Percentiles rank a stretch among this genome's conserved stretches.
Conservation (phyloP, 2,888 invertebrate genomes). For the Meiosimyza platycephala region DNA sequence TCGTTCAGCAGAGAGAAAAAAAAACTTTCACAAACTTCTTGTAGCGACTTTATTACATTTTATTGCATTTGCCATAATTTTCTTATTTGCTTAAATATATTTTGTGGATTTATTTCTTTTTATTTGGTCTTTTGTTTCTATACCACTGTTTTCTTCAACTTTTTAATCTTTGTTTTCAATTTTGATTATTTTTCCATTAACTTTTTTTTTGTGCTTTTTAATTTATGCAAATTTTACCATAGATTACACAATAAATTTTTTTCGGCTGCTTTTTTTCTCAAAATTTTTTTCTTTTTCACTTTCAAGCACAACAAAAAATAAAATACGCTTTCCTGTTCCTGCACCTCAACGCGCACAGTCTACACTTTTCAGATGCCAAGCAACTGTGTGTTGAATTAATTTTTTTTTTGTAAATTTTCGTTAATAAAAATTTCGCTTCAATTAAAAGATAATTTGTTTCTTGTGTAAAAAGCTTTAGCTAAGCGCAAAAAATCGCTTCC, state of each 20-base stretch:
- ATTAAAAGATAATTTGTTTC: constrained; percentile 6
- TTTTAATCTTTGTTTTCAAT: constrained; percentile 14
- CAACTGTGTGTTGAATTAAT: constrained; percentile 2
- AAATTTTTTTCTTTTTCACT: constrained; percentile 44
- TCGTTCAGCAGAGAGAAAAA: neutral
- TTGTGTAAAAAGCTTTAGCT: constrained; percentile 23
- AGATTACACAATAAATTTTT: constrained; percentile 41
- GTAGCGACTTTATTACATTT: neutral
- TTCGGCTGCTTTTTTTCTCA: constrained; percentile 38
- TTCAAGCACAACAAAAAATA: constrained; percentile 10
- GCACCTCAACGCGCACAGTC: constrained; percentile 25
- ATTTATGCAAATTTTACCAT: constrained; percentile 37
- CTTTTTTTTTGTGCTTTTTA: constrained; percentile 36
- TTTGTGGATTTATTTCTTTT: neutral
- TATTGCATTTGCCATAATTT: constrained; percentile 37
- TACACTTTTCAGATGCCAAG: constrained; percentile 20
- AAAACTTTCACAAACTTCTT: constrained; percentile 24
- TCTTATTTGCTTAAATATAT: constrained; percentile 33
- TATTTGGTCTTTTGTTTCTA: constrained; percentile 17
- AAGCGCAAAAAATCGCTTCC: constrained; percentile 39
- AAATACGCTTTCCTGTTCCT: constrained; percentile 34
- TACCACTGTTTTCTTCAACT: constrained; percentile 8
- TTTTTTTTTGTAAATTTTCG: constrained; percentile 7
- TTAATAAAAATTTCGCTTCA: constrained; percentile 28
- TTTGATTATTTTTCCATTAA: constrained; percentile 38